Base-by-base conservation (phyloP, 1,140 invertebrate genomes). In the Tetraneura akinire region DNA sequence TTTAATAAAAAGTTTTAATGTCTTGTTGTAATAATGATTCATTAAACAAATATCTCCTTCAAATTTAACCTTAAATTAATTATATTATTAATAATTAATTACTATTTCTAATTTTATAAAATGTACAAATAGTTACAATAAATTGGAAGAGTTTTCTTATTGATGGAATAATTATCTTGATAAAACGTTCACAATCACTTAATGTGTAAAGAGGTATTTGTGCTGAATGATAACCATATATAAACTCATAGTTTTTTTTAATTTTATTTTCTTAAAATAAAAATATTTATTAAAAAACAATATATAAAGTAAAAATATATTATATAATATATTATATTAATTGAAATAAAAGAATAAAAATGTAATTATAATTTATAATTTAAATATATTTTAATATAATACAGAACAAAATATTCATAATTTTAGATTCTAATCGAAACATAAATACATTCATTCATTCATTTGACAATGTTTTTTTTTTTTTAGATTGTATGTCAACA, bases 81-180 rank as follows among this genome's bases (percentile, higher is more conserved):
- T 1, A 76, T 32, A 78, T n/a, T 53, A 37, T 14, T 57, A 57
- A 11, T 47, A 8, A 37, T 26, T 60, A 62, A 47, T 60, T 16
- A 9, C 23, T 76, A 4, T 37, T 37, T 13, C 9, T 37, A 4
- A 37, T 37, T 4, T 37, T 37, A 37, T 37, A 37, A 37, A 37
- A 21, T 23, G 5, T 18, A 23, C 1, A 16, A 37, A 45, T 45
- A 71, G 18, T 62, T 78, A 78, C 74, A 47, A 78, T 78, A 60
- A 62, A 62, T 45, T 78, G 74, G 4, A 78, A 78, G 13, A 78
- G n/a, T 60, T 32, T 60, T 45, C 37, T 78, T 29, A 78, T 62
- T 60, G 74, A 55, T 62, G 74, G 55, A 62, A 78, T 62, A 47
- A 78, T 47, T 23, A 57, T 78, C 23, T 45, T 78, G 5, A 78